Evolutionary conservation across 2,888 invertebrate genomes (phyloP).

Genomic region (Arctia plantaginis): DNA sequence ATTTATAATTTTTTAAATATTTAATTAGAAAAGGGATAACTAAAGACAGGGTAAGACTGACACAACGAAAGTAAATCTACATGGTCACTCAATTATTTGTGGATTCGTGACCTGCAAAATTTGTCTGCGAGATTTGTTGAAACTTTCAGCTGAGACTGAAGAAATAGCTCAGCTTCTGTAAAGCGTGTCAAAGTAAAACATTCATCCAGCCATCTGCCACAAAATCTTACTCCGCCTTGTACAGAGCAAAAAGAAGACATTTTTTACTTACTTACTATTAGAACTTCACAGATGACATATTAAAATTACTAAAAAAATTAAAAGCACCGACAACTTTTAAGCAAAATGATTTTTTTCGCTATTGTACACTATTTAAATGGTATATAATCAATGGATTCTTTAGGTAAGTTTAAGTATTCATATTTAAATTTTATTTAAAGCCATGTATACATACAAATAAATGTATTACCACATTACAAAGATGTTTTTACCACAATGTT

Average conservation of each 20-base stretch:
- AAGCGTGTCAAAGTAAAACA: no score
- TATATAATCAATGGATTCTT: background rate
- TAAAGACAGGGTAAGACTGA: no score
- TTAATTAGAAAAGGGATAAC: no score
- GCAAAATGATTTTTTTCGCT: background rate
- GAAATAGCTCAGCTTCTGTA: background rate
- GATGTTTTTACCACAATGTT: conserved; percentile 13
- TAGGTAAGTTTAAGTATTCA: background rate
- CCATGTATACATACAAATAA: background rate
- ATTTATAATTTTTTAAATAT: background rate
- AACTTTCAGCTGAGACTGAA: background rate
- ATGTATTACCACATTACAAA: background rate
- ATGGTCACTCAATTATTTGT: background rate
- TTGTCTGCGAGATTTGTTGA: no score
- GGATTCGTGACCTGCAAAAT: background rate
- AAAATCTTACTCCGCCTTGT: no score
- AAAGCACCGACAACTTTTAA: background rate
- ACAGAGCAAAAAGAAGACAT: no score
- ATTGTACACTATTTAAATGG: background rate
- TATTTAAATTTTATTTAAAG: background rate
- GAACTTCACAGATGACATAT: background rate
- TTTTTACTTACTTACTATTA: background rate
- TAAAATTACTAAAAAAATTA: background rate
- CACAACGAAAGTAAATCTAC: background rate
- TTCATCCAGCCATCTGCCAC: background rate